These are phyloP conservation scores for Chouioia cunea DNA, from an alignment of 2,888 invertebrate species.

Conservation along the genomic window DNA sequence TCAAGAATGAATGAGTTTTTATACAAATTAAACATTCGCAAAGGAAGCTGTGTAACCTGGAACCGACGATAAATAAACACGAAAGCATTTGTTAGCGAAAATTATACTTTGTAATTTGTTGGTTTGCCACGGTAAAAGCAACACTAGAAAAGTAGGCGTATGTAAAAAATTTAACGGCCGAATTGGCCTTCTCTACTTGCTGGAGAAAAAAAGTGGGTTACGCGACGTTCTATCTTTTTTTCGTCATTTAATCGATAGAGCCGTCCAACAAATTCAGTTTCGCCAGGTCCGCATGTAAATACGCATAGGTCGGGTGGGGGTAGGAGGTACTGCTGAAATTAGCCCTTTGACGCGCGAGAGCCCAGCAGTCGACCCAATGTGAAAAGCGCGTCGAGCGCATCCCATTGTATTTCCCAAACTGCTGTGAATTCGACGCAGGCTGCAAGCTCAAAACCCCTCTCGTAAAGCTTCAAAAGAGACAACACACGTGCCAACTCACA, in stretches of 20 bases:
- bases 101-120: too few relatives aligned
- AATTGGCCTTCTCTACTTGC: not conserved
- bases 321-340: conserved; percentile 5
- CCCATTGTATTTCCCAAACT: conserved; percentile 27
- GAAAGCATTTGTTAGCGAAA: too few relatives aligned
- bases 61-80: too few relatives aligned
- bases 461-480: not conserved
- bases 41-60: too few relatives aligned
- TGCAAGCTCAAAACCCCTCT: not conserved
- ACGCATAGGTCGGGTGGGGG: not conserved
- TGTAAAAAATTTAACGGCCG: too few relatives aligned
- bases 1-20: too few relatives aligned
- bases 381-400: conserved; percentile 2
- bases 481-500: not conserved
- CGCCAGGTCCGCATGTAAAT: conserved; percentile 29
- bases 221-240: not conserved
- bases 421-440: conserved; percentile 18
- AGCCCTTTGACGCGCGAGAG: conserved; percentile 27
- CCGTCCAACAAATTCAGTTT: conserved; percentile 28
- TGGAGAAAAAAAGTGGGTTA: not conserved
- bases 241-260: conserved; percentile 30
- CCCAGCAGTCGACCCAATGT: not conserved
- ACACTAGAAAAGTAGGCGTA: too few relatives aligned
- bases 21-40: too few relatives aligned
- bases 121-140: too few relatives aligned